Conservation (phyloP, 2,113 vertebrate genomes). For the Lepidothrix coronata region DNA sequence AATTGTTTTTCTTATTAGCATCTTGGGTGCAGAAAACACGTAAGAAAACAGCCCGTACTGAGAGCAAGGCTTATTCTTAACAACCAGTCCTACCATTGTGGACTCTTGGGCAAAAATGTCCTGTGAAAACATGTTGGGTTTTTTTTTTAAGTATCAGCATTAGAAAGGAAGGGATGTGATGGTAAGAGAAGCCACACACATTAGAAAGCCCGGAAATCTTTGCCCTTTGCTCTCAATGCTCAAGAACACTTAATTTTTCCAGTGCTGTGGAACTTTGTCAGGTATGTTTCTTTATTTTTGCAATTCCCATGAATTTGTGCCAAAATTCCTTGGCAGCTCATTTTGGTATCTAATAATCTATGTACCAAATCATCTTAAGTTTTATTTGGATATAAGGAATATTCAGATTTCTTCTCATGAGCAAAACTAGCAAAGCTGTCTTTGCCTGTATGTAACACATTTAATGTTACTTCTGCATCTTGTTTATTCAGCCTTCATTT, state of each 20-base stretch:
- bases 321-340: not conserved
- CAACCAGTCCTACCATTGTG: not conserved
- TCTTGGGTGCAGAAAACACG: not conserved
- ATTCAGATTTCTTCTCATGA: not conserved
- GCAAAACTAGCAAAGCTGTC: not conserved
- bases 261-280: not conserved
- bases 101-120: not conserved
- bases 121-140: not conserved
- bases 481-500: not conserved
- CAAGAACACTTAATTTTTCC: slow-evolving; percentile 28
- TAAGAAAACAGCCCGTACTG: not conserved
- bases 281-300: slow-evolving; percentile 33
- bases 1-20: not conserved
- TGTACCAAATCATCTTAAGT: not conserved
- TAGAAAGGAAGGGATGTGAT: not conserved
- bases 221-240: slow-evolving; percentile 20
- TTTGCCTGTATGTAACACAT: not conserved
- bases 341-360: slow-evolving; percentile 1
- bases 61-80: not conserved
- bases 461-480: not conserved
- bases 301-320: slow-evolving; percentile 4
- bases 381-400: not conserved
- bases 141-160: not conserved
- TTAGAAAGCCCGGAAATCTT: not conserved
- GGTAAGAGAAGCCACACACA: not conserved